Evolutionary conservation across 2,797 vertebrate genomes (phyloP).

Genomic region (Ficedula albicollis): DNA sequence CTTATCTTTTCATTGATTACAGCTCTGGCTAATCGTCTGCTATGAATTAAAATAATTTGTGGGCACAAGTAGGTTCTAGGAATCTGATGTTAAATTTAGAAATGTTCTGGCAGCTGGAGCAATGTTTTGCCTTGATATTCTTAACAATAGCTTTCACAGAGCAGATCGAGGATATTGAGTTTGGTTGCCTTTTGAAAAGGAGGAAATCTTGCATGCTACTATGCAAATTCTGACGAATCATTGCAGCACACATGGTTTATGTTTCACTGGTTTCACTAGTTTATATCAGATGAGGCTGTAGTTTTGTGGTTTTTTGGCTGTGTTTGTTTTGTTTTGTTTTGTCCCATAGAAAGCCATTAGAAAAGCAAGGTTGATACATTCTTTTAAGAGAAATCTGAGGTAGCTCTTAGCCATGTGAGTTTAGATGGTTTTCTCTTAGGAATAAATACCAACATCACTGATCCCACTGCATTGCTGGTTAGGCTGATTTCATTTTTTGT

Average conservation of each 20-base stretch:
- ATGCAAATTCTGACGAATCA: slow-evolving; percentile 28
- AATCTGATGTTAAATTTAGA: background rate
- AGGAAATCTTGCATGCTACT: background rate
- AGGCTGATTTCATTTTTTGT: background rate
- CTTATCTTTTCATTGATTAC: background rate
- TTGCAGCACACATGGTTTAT: background rate
- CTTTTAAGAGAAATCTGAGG: background rate
- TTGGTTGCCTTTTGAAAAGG: background rate
- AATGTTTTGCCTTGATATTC: background rate
- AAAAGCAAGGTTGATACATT: background rate
- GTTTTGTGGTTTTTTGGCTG: background rate
- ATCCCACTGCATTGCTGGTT: background rate
- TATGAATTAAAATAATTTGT: background rate
- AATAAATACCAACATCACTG: background rate
- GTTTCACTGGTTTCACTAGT: background rate
- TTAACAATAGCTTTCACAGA: background rate
- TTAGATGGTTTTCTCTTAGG: background rate
- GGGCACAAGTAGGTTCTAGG: background rate
- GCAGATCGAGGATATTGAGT: background rate
- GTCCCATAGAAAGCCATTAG: background rate
- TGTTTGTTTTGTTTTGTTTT: background rate
- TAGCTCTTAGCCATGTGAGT: background rate
- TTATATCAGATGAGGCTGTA: background rate
- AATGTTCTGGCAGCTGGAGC: background rate
- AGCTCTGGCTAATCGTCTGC: background rate